Conservation (phyloP, 2,113 vertebrate genomes). For the Herpailurus yagouaroundi region DNA sequence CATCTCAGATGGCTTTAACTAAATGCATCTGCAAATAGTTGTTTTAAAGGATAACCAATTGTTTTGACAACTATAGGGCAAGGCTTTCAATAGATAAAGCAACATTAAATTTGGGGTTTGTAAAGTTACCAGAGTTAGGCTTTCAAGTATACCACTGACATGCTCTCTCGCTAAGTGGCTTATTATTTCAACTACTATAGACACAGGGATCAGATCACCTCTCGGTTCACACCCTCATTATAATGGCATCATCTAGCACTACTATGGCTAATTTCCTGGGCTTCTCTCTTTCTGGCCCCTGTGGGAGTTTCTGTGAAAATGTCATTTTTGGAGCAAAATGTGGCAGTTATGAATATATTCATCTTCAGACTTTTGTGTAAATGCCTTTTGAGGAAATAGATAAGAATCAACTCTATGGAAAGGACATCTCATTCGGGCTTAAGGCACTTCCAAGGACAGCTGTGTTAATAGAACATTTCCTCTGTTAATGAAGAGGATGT, state of each 20-base stretch:
- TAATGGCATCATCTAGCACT: constrained; percentile 32
- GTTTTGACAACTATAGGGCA: constrained; percentile 72
- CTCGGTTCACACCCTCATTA: constrained; percentile 26
- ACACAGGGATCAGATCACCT: constrained; percentile 16
- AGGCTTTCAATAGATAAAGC: constrained; percentile 54
- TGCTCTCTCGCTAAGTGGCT: constrained; percentile 55
- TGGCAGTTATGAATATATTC: constrained; percentile 53
- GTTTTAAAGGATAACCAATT: constrained; percentile 68
- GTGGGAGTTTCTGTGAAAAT: constrained; percentile 28
- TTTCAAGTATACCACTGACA: constrained; percentile 64
- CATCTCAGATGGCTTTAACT: constrained; percentile 63
- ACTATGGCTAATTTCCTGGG: not conserved
- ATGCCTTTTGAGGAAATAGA: constrained; percentile 33
- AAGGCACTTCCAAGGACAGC: not conserved
- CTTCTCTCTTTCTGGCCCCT: constrained; percentile 1
- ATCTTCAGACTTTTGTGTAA: not conserved
- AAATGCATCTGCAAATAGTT: constrained; percentile 64
- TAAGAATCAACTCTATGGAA: constrained; percentile 29
- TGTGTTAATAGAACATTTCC: not conserved
- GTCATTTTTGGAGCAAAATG: constrained; percentile 51
- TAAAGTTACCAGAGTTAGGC: constrained; percentile 5
- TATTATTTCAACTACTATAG: constrained; percentile 62
- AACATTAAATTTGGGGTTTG: constrained; percentile 57
- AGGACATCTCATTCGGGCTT: not conserved
- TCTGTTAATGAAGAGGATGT: not conserved